Conservation (phyloP, 2,113 vertebrate species). For the Colossoma macropomum region DNA sequence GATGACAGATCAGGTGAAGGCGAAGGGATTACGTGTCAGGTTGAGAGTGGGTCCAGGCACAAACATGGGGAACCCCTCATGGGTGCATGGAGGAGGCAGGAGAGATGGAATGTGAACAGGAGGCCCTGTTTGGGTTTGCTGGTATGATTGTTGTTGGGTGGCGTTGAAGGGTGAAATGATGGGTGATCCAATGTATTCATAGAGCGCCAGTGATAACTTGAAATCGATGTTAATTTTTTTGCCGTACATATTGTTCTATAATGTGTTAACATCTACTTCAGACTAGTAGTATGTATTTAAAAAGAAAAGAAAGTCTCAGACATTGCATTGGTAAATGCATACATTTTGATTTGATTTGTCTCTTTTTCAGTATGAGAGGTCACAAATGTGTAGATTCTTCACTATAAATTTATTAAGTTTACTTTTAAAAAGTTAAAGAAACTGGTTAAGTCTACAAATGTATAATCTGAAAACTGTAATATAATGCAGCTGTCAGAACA, state of each 20-base stretch:
- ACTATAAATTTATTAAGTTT: too few relatives aligned
- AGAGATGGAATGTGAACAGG: conserved; percentile 50
- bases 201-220: conserved; percentile 14
- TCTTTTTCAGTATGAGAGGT: too few relatives aligned
- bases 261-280: not conserved
- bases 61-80: conserved; percentile 64
- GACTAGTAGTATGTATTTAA: not conserved
- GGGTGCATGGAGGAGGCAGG: conserved; percentile 25
- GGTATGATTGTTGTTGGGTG: conserved; percentile 38
- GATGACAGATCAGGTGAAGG: conserved; percentile 80
- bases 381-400: too few relatives aligned
- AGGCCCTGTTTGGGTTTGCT: conserved; percentile 49
- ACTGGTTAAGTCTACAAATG: too few relatives aligned
- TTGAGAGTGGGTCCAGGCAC: conserved; percentile 67
- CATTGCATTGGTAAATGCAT: not conserved
- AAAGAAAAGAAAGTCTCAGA: too few relatives aligned
- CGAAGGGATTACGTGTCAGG: conserved; percentile 72
- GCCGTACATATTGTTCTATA: not conserved
- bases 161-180: conserved; percentile 11
- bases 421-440: too few relatives aligned
- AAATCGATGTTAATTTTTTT: conserved; percentile 1
- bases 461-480: too few relatives aligned
- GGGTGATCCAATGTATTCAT: not conserved
- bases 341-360: too few relatives aligned
- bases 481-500: too few relatives aligned